Evolutionary conservation across 2,797 vertebrate species (phyloP), one percentile per base, ranked within the genome.

Genomic region (Hydrolagus colliei): DNA sequence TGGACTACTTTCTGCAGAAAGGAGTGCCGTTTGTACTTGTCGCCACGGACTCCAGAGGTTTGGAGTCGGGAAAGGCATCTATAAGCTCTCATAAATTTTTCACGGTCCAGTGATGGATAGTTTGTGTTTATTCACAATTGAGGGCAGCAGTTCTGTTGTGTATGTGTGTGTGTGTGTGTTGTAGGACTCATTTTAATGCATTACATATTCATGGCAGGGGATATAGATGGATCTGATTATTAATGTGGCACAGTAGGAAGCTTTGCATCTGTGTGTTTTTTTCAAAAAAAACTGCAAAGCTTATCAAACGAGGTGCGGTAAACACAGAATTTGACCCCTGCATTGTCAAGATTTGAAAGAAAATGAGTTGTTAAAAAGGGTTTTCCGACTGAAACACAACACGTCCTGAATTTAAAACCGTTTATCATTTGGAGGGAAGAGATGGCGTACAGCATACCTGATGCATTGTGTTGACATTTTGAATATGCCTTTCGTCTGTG

Each of bases 161-260:
- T 27, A 27, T 27, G 27, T 27, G 27, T 27, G 27, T 27, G 27
- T 27, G 27, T 27, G 27, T 27, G 27, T 27, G 27, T 95, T 96
- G 96, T 97, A 97, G 96, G 95, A 96, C 95, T 97, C 96, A 96
- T 97, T 97, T 97, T 94, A 93, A 93, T 94, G 93, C 96, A 98
- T 98, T 97, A 97, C 92, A 95, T 97, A 99, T 98, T 98, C 97
- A 98, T 99, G 97, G 96, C 95, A 93, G 94, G 96, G 96, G 96
- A 97, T 95, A 93, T 96, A 27, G 27, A 95, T 95, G 92, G 92
- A 98, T 96, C 95, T 96, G 95, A 95, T 97, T 98, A 97, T 98
- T 96, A 97, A 97, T 97, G 95, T 97, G 96, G 96, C 96, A 96
- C 96, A 95, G 94, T 92, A 94, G 96, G 94, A 93, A 94, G 95